phyloP scores from a whole-genome alignment of 2,797 vertebrate genomes.

The Enteromius viviparus region DNA sequence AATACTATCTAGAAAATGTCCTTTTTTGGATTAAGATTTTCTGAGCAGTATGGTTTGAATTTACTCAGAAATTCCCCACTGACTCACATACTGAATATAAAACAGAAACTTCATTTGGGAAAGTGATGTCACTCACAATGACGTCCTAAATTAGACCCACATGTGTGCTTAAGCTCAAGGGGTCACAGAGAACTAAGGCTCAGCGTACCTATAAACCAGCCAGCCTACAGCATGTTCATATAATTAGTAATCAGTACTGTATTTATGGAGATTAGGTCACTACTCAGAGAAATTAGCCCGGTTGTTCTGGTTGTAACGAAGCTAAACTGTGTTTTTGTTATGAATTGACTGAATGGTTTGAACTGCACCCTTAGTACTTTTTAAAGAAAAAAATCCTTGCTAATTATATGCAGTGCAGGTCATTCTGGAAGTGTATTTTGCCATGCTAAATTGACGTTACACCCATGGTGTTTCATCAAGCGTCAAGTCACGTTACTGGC shows the following conservation, averaged over 20 bases:
- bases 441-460: background rate
- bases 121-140: slow-evolving; percentile 72
- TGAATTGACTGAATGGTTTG: no score
- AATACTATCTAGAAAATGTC: background rate
- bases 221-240: background rate
- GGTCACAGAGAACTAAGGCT: background rate
- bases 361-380: no score
- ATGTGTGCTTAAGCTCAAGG: slow-evolving; percentile 60
- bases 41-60: slow-evolving; percentile 25
- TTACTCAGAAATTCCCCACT: slow-evolving; percentile 22
- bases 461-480: background rate
- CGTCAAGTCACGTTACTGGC: background rate
- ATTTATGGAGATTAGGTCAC: background rate
- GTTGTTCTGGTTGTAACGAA: background rate
- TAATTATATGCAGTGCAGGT: background rate
- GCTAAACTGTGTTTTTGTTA: no score
- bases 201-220: background rate
- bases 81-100: slow-evolving; percentile 57
- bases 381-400: background rate
- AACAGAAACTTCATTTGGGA: slow-evolving; percentile 57
- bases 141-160: slow-evolving; percentile 72
- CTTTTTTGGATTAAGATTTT: slow-evolving; percentile 4
- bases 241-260: background rate
- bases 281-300: background rate
- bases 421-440: background rate